Base-by-base conservation (phyloP, 1,140 invertebrate genomes). In the Myzus persicae region DNA sequence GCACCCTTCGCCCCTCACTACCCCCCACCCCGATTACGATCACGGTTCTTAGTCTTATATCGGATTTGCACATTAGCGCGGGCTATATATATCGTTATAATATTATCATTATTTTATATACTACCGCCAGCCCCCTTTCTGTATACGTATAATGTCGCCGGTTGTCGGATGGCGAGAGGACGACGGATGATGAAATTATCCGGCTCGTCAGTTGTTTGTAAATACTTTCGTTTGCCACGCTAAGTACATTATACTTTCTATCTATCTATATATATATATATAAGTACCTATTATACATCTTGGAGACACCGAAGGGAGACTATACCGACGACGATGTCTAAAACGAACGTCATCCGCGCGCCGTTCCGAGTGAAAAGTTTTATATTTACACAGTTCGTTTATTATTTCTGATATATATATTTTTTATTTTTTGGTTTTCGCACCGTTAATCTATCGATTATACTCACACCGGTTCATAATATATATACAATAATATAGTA, bases 201-300 rank as follows among this genome's bases (percentile, higher is more conserved):
- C 88, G 88, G 88, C 36, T 90, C 88, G 88, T 59, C 88, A 51
- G 88, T 90, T 59, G 88, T 90, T 90, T 59, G 51, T 59, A 90
- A 59, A 90, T 90, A 90, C 48, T 59, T 90, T 90, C 22, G 36
- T 14, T 36, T n/a, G 88, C n/a, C 88, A 36, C 36, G 48, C 48
- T 89, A 89, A 89, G 88, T 40, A 36, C 22, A 54, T 87, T 87
- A 87, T 87, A 67, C 31, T 67, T 67, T 67, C 22, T 59, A 31
- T 59, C 8, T 31, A 48, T 31, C 26, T 59, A 31, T 26, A 42
- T 44, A 44, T 46, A n/a, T 85, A 85, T 87, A n/a, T 40, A 40
- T 85, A 85, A 81, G 6, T 81, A 67, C 38, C 31, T 87, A 46
- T 44, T 87, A 46, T 87, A n/a, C 18, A 85, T 85, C 40, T 11